Base-by-base conservation (phyloP, 2,797 vertebrate species). In the Rhinogobio ventralis region DNA sequence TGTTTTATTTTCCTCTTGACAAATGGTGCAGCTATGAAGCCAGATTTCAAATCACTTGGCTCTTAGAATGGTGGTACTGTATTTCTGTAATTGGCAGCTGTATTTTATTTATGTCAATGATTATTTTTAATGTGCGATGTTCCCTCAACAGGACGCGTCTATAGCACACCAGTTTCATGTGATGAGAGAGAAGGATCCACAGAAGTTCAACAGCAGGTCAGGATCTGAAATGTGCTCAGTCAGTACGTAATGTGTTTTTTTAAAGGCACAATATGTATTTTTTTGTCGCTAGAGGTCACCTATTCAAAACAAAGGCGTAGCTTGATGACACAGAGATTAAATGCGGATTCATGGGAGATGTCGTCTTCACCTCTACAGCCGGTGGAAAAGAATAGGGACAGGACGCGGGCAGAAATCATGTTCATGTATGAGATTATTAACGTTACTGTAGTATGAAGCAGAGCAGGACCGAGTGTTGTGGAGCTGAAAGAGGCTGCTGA, bases 171-270 rank as follows among this genome's bases (percentile, higher is more conserved):
- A 96, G 55, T 98, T 98, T 90, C 97, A 98, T 76, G 90, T 95
- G 62, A 97, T 97, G 97, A 93, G 97, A 90, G 97, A 98, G 92
- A 98, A 97, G 87, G 93, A 96, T 87, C 97, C 97, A 0, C 96
- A 96, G 90, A 97, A 95, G 90, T 98, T 98, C 92, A 98, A 96
- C 89, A 98, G 97, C 95, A 96, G 97, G 97, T 98, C 75, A 92
- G 23, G 19, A 39, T 57, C 73, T 46, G 25, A 51, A 36, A 55
- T 57, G 23, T 51, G 62, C 7, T 62, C 4, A 49, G 20, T 55
- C 4, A 49, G 8, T 64, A 39, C 13, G 68, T 57, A 60, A 7
- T 39, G 23, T 25, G 10, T 25, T 51, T 62, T 25, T 28, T 55
- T 15, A 46, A 46, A 46, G 45, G 45, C 45, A 46, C 45, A 46